phyloP scores from a whole-genome alignment of 1,140 invertebrate species.

The Hypothenemus hampei region DNA sequence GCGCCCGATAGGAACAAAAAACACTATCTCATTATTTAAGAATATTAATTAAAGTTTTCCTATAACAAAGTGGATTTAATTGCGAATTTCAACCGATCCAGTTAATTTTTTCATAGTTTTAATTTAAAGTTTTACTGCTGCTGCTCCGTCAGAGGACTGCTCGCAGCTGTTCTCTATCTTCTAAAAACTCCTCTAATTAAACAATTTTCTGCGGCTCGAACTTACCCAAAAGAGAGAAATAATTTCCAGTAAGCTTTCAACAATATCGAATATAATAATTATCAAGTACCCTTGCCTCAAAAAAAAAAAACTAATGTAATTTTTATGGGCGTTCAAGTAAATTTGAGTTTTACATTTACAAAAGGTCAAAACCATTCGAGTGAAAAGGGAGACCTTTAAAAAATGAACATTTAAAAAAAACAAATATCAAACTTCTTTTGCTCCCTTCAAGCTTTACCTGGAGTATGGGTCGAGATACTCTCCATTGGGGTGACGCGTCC shows the following conservation, averaged over 20 bases:
- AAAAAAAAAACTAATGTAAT: too few relatives aligned
- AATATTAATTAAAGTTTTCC: slow-evolving; percentile 2
- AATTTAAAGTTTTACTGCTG: not conserved
- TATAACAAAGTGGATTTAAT: not conserved
- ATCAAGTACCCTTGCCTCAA: too few relatives aligned
- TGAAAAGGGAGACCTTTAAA: too few relatives aligned
- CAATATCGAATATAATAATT: too few relatives aligned
- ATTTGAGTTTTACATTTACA: too few relatives aligned
- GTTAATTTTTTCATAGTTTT: not conserved
- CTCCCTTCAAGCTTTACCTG: not conserved
- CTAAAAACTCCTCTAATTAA: not conserved
- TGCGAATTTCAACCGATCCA: slow-evolving; percentile 3
- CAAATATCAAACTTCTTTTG: not conserved
- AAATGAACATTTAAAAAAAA: not conserved
- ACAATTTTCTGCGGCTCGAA: too few relatives aligned
- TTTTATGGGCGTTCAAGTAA: too few relatives aligned
- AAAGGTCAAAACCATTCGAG: too few relatives aligned
- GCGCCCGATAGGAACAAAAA: too few relatives aligned
- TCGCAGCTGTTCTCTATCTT: not conserved
- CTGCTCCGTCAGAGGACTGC: too few relatives aligned
- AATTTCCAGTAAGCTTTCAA: too few relatives aligned
- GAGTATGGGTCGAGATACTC: not conserved
- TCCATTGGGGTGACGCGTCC: not conserved
- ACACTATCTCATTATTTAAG: slow-evolving; percentile 2
- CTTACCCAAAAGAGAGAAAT: too few relatives aligned